Evolutionary conservation across 2,797 vertebrate genomes (phyloP).

Genomic region (Gymnoscopelus microlampas): DNA sequence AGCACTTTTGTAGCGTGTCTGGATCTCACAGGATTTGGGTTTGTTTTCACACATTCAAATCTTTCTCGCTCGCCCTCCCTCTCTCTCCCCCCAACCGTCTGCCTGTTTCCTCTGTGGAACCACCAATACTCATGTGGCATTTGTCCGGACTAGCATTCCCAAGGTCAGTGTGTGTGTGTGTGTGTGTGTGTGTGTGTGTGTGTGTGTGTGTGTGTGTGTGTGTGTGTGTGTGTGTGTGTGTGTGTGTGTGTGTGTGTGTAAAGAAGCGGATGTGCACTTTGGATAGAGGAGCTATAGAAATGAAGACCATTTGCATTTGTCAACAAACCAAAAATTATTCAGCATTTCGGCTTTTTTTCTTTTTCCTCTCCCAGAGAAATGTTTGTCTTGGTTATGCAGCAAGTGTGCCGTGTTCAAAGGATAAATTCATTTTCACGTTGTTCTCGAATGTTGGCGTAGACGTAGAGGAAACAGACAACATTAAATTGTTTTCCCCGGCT

Average conservation of each 20-base stretch:
- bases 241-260: background rate
- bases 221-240: background rate
- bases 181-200: too few relatives aligned
- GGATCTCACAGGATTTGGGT: constrained; percentile 27
- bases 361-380: constrained; percentile 31
- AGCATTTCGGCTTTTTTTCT: too few relatives aligned
- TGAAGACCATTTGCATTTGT: background rate
- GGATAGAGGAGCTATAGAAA: background rate
- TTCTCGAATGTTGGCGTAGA: constrained; percentile 68
- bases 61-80: constrained; percentile 5
- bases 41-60: constrained; percentile 46
- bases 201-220: background rate
- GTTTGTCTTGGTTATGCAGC: constrained; percentile 66
- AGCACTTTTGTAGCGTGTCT: constrained; percentile 35
- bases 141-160: constrained; percentile 13
- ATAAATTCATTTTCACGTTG: constrained; percentile 79
- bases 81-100: background rate
- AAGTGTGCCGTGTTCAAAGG: constrained; percentile 71
- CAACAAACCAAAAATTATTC: constrained; percentile 54
- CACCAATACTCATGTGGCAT: constrained; percentile 13
- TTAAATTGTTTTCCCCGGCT: constrained; percentile 74
- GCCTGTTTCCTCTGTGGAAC: background rate
- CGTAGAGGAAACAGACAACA: constrained; percentile 69
- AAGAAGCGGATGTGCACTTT: constrained; percentile 38
- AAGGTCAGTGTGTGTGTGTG: constrained; percentile 29